These are phyloP conservation scores for Xenopus laevis DNA, from an alignment of 2,113 vertebrate species.

Conservation along the genomic window DNA sequence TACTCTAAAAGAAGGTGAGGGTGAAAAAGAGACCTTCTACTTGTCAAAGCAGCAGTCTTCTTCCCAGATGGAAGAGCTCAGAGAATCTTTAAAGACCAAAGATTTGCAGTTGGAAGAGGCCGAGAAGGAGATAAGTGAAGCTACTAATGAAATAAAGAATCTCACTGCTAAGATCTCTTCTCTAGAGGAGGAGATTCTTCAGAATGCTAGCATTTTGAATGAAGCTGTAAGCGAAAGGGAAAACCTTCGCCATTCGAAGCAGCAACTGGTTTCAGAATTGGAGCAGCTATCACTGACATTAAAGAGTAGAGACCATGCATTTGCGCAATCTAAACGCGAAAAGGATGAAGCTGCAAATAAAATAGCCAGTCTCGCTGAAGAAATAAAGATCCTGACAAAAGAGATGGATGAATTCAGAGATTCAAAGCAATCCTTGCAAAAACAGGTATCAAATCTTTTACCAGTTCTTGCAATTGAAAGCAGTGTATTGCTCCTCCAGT, in stretches of 20 bases:
- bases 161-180: not conserved
- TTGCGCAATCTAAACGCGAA: conserved; percentile 32
- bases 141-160: too few relatives aligned
- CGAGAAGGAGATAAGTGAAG: too few relatives aligned
- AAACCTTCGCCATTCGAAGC: conserved; percentile 46
- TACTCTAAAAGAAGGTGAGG: too few relatives aligned
- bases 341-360: conserved; percentile 43
- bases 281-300: conserved; percentile 48
- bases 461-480: not conserved
- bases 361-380: conserved; percentile 43
- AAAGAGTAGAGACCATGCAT: conserved; percentile 18
- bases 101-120: too few relatives aligned
- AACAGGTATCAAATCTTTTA: conserved; percentile 18
- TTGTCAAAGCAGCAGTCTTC: too few relatives aligned
- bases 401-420: conserved; percentile 43
- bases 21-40: too few relatives aligned
- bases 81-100: too few relatives aligned
- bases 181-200: conserved; percentile 38
- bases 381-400: conserved; percentile 40
- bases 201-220: conserved; percentile 1
- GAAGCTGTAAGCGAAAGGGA: conserved; percentile 51
- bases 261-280: conserved; percentile 46
- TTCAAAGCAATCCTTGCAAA: conserved; percentile 31
- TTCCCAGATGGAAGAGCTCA: too few relatives aligned
- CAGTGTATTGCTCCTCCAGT: not conserved